Evolutionary conservation across 2,113 vertebrate species (phyloP), one percentile per base, ranked within the genome.

Genomic region (Porphyrio hochstetteri): DNA sequence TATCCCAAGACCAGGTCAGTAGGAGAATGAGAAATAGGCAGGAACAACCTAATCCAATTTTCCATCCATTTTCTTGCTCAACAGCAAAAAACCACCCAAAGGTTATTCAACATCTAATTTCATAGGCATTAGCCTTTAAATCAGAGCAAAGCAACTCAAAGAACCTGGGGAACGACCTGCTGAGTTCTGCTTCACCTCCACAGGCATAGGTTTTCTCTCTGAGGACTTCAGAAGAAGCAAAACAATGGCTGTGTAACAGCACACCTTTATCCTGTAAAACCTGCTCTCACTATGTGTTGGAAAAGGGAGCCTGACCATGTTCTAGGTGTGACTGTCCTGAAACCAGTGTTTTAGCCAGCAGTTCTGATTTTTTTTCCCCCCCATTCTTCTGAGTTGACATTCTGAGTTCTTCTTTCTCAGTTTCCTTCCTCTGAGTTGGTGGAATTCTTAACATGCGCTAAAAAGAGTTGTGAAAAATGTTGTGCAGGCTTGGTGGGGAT

Each of bases 61-160:
- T 93, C 86, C 52, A 86, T 85, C 76, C 53, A 25, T 93, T 95
- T 93, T 95, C 69, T 80, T 92, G 76, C 64, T 93, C 69, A 92
- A 84, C 35, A 12, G 60, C 29, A 90, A 83, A 96, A 92, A 95
- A 69, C 3, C 76, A 83, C 46, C 56, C 71, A 35, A 94, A 94
- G 92, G 60, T 92, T 95, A 68, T 72, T 86, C 76, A 79, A 4
- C 2, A 3, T 59, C 38, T 93, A 92, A 91, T 94, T 94, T 90
- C 79, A 44, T 35, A 86, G 72, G 28, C 55, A 90, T 96, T 95
- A 96, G 92, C 68, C 85, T 93, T 92, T 92, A 94, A 96, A 84
- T 83, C 64, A 92, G 68, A 94, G 56, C 35, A 93, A 90, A 93
- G 18, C 79, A 93, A 88, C 61, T 84, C 44, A 5, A 46, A 93